A percentile compares a stretch with the other conserved stretches of the same genome.
Evolutionary conservation across 2,888 invertebrate genomes (phyloP).

Genomic region (Andrena dorsata): DNA sequence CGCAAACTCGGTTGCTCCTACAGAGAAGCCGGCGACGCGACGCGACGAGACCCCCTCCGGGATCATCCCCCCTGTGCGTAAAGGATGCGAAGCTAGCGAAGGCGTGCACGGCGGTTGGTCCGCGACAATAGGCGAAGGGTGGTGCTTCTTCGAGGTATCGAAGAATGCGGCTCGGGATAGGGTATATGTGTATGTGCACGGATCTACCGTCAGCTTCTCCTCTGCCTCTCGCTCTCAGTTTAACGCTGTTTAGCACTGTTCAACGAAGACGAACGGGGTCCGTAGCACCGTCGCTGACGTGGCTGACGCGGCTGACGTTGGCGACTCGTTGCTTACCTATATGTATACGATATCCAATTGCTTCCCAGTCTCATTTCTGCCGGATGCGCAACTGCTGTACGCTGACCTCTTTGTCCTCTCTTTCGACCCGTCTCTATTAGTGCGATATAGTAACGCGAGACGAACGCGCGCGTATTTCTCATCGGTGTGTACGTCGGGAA

Average conservation of each 20-base stretch:
- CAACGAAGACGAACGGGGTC: not conserved
- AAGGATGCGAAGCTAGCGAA: not conserved
- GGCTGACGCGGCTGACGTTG: slow-evolving; percentile 61
- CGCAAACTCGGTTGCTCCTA: not conserved
- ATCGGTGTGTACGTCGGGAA: not conserved
- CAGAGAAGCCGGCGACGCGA: no score
- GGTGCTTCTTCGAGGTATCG: slow-evolving; percentile 44
- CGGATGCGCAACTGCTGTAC: slow-evolving; percentile 68
- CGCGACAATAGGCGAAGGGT: slow-evolving; percentile 58
- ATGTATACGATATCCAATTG: slow-evolving; percentile 68
- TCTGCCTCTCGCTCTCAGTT: not conserved
- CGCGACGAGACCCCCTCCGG: no score
- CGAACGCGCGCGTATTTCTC: slow-evolving; percentile 20
- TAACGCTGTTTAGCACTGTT: not conserved
- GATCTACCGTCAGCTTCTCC: not conserved
- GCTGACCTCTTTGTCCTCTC: slow-evolving; percentile 68
- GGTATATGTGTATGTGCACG: not conserved
- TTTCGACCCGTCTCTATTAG: slow-evolving; percentile 38
- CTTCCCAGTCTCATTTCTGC: slow-evolving; percentile 74
- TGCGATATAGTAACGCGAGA: slow-evolving; percentile 68
- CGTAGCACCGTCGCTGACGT: slow-evolving; percentile 33
- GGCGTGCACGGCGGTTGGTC: not conserved
- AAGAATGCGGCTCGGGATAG: slow-evolving; percentile 41
- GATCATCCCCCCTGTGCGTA: no score
- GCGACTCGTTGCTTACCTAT: slow-evolving; percentile 69